Base-by-base conservation (phyloP, 2,888 invertebrate genomes). In the Steinernema hermaphroditum region DNA sequence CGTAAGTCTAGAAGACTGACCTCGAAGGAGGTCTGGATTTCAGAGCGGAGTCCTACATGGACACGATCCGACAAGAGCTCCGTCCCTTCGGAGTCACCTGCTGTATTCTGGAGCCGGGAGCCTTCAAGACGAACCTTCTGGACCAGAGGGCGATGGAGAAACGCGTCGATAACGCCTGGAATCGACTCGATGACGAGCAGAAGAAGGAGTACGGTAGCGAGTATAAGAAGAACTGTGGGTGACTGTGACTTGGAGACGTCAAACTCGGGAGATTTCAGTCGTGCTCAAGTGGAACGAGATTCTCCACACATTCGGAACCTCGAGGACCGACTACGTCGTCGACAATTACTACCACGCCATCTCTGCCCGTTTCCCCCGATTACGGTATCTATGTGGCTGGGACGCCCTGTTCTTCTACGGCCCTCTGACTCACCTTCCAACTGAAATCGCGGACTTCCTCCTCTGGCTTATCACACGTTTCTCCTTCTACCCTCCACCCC, bases 141-240 rank as follows among this genome's bases (percentile, higher is more conserved):
- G 77, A 73, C 69, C 76, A 81, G n/a, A 75, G 79, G 2, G 83
- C 84, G 0, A 81, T 86, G 72, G 72, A 72, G 41, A 70, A 69
- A n/a, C 71, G 80, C 43, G 75, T 85, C n/a, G 77, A 81, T 29
- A 71, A 70, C 37, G 75, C 76, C 4, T 87, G 85, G 83, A 72
- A 73, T 32, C 75, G 74, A 9, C 70, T 82, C 12, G 54, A 81
- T 6, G 74, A 73, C 6, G 78, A 82, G 1, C 75, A 79, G 6
- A 79, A 80, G 70, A 76, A 77, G 19, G 87, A 86, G 70, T 87
- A 86, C 72, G 87, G 87, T 49, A 80, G 82, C 16, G 75, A 80
- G 4, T 87, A 78, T 76, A 73, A 79, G 44, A 75, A 76, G 24
- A 80, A 84, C 71, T 79, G 87, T 87, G 46, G 78, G 83, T 76